Evolutionary conservation across 2,888 invertebrate species (phyloP), one percentile per base, ranked within the genome.

Genomic region (Schizotus pectinicornis): DNA sequence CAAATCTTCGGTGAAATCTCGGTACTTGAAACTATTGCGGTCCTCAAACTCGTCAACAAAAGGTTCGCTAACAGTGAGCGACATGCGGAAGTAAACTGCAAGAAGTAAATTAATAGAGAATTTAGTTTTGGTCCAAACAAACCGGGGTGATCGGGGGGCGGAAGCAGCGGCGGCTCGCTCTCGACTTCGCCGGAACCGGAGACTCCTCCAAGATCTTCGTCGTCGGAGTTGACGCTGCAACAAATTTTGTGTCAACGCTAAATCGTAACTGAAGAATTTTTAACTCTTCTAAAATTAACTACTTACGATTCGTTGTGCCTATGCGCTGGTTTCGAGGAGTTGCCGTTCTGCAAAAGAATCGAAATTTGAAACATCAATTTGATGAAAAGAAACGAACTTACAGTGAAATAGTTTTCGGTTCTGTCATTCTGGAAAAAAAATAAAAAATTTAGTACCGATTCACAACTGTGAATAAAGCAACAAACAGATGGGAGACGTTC

Each of bases 21-120:
- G 80, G 79, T 88, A 90, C 57, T 81, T 80, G 0, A 70, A 69
- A 7, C 86, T 88, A 60, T 86, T 84, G 43, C 87, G 81, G 72
- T 88, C 83, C 13, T 81, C 82, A 73, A 87, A 86, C 34, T 81
- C 82, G 0, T 71, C 71, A 7, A 77, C 76, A 75, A 86, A 91
- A 0, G 86, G 86, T 70, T 90, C 86, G 69, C 82, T 79, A 12
- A 88, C 84, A 33, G 84, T 85, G 70, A 91, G 81, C 0, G 85
- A 81, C 34, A 83, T 75, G 59, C 85, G 79, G 67, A 81, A 85
- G 61, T 79, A 82, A 52, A 75, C 84, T 83, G 63, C 43, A 72
- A 71, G 38, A 13, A 22, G 22, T 5, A 22, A 22, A 22, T 22
- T 22, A 22, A 22, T 22, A 22, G 22, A 5, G 22, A 22, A 22